Conservation (phyloP, 2,797 vertebrate genomes). For the Calcarius lapponicus region DNA sequence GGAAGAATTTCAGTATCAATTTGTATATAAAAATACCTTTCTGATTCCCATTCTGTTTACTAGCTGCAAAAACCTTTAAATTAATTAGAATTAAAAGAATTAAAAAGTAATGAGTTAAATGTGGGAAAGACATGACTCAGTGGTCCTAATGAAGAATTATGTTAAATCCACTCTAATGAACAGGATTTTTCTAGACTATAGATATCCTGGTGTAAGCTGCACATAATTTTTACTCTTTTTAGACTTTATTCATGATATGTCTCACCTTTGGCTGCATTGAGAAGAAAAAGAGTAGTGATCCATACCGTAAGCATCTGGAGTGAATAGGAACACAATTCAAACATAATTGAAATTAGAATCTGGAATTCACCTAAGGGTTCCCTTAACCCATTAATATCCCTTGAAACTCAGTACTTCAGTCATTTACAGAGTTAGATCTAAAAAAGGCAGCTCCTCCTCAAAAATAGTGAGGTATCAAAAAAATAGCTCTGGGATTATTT, state of each 20-base stretch:
- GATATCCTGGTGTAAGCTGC: not conserved
- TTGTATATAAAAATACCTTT: not conserved
- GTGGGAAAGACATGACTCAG: not conserved
- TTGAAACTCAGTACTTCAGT: not conserved
- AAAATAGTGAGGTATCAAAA: not conserved
- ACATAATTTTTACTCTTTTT: not conserved
- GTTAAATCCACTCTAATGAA: not conserved
- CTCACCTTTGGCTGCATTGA: conserved; percentile 42
- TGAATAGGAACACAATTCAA: not conserved
- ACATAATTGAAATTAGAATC: not conserved
- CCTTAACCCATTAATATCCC: not conserved
- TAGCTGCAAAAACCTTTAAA: not conserved
- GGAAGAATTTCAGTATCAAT: not conserved
- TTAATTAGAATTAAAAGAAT: no score
- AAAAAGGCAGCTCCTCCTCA: not conserved
- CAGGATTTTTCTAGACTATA: not conserved
- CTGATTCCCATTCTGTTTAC: not conserved
- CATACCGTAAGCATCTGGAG: conserved; percentile 47
- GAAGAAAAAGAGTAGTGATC: conserved; percentile 38
- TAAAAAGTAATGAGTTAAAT: not conserved
- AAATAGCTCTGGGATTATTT: not conserved
- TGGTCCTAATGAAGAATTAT: not conserved
- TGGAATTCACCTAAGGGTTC: not conserved
- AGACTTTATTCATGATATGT: not conserved
- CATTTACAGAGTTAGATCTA: not conserved